Conservation (phyloP, 2,113 vertebrate species). For the Regulus satrapa region DNA sequence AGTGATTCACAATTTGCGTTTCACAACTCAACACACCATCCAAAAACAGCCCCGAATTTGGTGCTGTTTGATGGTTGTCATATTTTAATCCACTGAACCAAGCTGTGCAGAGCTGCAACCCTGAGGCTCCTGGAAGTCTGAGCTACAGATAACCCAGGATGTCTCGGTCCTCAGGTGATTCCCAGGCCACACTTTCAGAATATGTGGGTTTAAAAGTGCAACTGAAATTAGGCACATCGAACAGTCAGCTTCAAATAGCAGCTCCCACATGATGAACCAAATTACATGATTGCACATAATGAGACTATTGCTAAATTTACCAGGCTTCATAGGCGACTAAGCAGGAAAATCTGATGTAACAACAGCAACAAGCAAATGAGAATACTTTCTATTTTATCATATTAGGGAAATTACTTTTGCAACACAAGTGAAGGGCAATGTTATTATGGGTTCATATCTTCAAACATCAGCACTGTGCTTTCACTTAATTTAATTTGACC, state of each 20-base stretch:
- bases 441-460: not conserved
- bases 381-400: not conserved
- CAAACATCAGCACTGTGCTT: not conserved
- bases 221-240: not conserved
- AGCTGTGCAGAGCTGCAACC: not conserved
- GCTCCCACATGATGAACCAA: conserved; percentile 23
- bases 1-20: not conserved
- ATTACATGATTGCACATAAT: conserved; percentile 28
- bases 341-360: conserved; percentile 19
- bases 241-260: not conserved
- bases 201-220: not conserved
- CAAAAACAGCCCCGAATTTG: not conserved
- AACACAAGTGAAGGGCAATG: not conserved
- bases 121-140: not conserved
- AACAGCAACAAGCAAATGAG: not conserved
- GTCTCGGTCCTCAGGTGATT: not conserved
- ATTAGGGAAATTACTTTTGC: not conserved
- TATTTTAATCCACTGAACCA: not conserved
- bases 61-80: not conserved
- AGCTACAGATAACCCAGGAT: not conserved
- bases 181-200: not conserved
- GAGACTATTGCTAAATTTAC: conserved; percentile 9
- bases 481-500: not conserved
- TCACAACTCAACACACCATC: not conserved
- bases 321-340: not conserved